Base-by-base conservation (phyloP, 2,797 vertebrate genomes). In the Tinamus major region DNA sequence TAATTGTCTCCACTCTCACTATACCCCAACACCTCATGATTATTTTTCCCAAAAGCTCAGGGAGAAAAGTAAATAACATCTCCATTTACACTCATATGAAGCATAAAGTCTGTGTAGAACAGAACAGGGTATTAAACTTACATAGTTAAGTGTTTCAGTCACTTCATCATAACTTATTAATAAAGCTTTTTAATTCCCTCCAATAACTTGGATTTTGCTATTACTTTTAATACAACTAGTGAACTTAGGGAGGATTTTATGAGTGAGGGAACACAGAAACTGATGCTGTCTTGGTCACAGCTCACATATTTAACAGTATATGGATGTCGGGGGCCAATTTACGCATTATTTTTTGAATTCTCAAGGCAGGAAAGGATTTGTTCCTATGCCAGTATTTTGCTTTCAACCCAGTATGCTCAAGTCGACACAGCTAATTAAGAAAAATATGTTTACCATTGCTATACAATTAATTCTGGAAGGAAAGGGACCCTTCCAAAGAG, bases 1-100 rank as follows among this genome's bases (percentile, higher is more conserved):
- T 19, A 76, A 9, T 0, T 0, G 1, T 41, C 11, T 3, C 3
- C 5, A 31, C 0, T 20, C 71, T 68, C 15, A 35, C 6, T 41
- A 2, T 26, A 1, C 24, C 62, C 42, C 29, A 39, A 24, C 16
- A 27, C 1, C 1, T 53, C 11, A 24, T 69, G 4, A 35, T 42
- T 85, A 31, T 67, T 44, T 35, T 42, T 46, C 4, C 37, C 42
- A 85, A 67, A 39, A 1, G 1, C 1, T 4, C 59, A 51, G 14
- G 21, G 35, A n/a, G 35, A 24, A 49, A 77, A 49, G 37, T 29
- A 53, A 51, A n/a, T 41, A 64, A 29, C 39, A 42, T 53, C 24
- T 37, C 48, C 7, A 27, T 64, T 53, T 42, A 6, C 31, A 51
- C 13, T 26, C 39, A 17, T n/a, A 20, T 9, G 26, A 69, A 53